Evolutionary conservation across 2,797 vertebrate species (phyloP).

Genomic region (Sylvia borin): DNA sequence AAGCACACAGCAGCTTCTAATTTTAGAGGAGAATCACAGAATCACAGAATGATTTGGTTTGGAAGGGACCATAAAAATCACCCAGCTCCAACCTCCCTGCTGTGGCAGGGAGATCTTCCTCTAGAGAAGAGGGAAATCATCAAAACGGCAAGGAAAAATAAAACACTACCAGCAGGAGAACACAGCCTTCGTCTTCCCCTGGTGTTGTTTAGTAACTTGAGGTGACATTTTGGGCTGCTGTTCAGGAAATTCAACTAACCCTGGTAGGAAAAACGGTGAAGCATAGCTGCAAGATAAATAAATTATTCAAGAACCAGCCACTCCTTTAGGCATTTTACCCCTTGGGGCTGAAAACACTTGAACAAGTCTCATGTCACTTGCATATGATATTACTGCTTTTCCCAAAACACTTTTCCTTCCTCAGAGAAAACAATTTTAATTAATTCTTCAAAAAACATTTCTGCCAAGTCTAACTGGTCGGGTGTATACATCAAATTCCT

Average conservation of each 20-base stretch:
- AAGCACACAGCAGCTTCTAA: neutral
- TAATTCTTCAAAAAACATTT: neutral
- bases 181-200: neutral
- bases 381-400: slow-evolving; percentile 24
- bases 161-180: neutral
- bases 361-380: slow-evolving; percentile 45
- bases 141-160: neutral
- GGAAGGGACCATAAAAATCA: neutral
- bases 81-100: neutral
- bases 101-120: neutral
- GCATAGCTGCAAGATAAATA: slow-evolving; percentile 27
- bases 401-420: slow-evolving; percentile 44
- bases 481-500: neutral
- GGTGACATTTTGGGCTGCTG: slow-evolving; percentile 11
- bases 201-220: neutral
- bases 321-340: slow-evolving; percentile 24
- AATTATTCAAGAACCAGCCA: slow-evolving; percentile 37
- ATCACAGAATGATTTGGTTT: neutral
- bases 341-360: slow-evolving; percentile 19
- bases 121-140: neutral
- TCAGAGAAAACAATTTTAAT: slow-evolving; percentile 37
- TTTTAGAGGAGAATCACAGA: neutral
- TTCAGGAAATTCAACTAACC: slow-evolving; percentile 26
- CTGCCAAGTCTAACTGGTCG: neutral
- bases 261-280: neutral